Conservation (phyloP, 2,888 invertebrate genomes). For the Helicoverpa assulta region DNA sequence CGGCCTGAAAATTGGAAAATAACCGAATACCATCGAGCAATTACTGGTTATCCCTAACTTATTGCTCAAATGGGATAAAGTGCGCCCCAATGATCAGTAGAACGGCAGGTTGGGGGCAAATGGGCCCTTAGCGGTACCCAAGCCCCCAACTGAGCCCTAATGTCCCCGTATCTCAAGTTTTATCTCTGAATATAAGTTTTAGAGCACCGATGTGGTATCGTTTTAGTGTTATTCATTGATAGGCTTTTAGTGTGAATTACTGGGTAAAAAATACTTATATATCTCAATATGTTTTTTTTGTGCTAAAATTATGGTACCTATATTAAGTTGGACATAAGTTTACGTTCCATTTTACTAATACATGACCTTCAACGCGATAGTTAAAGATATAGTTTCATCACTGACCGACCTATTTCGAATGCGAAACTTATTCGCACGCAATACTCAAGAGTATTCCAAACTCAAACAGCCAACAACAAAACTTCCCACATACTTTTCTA, state of each 20-base stretch:
- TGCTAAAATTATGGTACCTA: not conserved
- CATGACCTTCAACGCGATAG: no score
- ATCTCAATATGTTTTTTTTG: no score
- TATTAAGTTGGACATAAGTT: no score
- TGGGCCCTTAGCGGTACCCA: conserved; percentile 63
- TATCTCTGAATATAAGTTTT: conserved; percentile 47
- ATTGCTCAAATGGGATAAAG: conserved; percentile 68
- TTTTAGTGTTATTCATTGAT: conserved; percentile 25
- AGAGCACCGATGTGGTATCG: conserved; percentile 25
- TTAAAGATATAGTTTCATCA: conserved; percentile 16
- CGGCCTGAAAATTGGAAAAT: conserved; percentile 61
- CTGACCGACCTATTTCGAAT: not conserved
- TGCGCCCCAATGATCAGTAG: conserved; percentile 63
- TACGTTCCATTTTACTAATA: not conserved
- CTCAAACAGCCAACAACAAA: conserved; percentile 18
- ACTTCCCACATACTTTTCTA: conserved; percentile 15
- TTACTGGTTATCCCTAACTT: conserved; percentile 71
- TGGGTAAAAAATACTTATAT: no score
- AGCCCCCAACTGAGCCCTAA: conserved; percentile 58
- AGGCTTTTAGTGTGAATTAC: no score
- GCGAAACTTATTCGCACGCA: not conserved
- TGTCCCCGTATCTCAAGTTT: conserved; percentile 60
- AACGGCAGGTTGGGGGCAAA: conserved; percentile 59
- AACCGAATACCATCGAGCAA: conserved; percentile 70
- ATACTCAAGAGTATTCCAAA: conserved; percentile 8